Evolutionary conservation across 2,113 vertebrate genomes (phyloP).

Genomic region (Vimba vimba): DNA sequence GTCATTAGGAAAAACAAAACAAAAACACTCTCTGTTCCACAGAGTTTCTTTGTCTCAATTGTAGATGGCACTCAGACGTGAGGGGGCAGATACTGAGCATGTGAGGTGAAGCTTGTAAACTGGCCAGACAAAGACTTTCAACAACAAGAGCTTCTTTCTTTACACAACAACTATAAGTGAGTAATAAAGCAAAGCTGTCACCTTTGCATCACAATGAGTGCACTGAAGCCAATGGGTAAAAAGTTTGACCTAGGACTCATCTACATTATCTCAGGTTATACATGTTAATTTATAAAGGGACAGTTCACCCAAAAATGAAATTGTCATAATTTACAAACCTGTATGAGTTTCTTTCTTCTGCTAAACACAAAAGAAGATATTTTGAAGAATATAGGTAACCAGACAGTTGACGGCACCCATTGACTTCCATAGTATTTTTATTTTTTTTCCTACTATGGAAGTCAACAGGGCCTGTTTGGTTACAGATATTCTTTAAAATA

Average conservation of each 20-base stretch:
- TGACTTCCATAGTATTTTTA: too few species aligned
- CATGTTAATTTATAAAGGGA: conserved; percentile 4
- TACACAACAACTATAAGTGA: conserved; percentile 15
- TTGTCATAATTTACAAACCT: too few species aligned
- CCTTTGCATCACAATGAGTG: conserved; percentile 57
- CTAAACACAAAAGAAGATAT: too few species aligned
- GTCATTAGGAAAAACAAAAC: conserved; percentile 44
- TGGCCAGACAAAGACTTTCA: conserved; percentile 50
- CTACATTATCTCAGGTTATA: conserved; percentile 35
- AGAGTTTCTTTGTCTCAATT: conserved; percentile 45
- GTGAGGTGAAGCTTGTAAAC: conserved; percentile 51
- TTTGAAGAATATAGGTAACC: too few species aligned
- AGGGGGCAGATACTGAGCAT: conserved; percentile 24
- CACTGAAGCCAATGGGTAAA: conserved; percentile 51
- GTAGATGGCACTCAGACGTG: conserved; percentile 23
- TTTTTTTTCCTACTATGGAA: too few species aligned
- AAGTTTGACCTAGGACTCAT: conserved; percentile 52
- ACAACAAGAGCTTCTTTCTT: conserved; percentile 46
- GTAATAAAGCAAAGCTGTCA: conserved; percentile 58
- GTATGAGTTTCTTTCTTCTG: too few species aligned
- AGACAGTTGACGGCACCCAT: too few species aligned
- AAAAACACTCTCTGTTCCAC: conserved; percentile 31
- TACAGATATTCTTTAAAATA: too few species aligned
- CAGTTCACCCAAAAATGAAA: too few species aligned
- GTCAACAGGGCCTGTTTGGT: too few species aligned